These are phyloP conservation scores for Dascyllus trimaculatus DNA, from an alignment of 2,113 vertebrate species.

Conservation along the genomic window DNA sequence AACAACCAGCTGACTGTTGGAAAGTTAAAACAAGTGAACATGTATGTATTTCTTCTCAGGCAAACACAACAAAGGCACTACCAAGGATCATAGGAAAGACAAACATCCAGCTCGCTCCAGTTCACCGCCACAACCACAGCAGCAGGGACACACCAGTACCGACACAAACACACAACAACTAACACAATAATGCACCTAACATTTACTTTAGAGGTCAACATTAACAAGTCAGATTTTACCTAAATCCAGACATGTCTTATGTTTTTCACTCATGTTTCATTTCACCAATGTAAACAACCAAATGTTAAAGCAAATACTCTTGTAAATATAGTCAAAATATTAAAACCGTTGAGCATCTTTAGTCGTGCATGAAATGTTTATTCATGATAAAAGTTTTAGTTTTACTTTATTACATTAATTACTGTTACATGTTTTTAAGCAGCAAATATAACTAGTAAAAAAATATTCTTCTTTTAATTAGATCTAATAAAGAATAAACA, in stretches of 20 bases:
- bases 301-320: background rate
- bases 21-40: background rate
- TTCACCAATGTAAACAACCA: no score
- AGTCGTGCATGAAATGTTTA: background rate
- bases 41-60: slow-evolving; percentile 42
- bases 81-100: slow-evolving; percentile 51
- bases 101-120: background rate
- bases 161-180: background rate
- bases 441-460: background rate
- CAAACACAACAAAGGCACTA: slow-evolving; percentile 41
- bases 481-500: background rate
- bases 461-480: background rate
- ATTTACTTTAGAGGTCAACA: no score
- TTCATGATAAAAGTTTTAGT: background rate
- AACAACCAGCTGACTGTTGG: background rate
- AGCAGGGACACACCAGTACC: background rate
- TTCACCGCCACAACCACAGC: slow-evolving; percentile 25
- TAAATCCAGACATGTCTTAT: no score
- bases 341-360: background rate
- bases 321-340: background rate
- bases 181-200: background rate
- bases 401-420: background rate
- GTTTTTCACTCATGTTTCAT: no score
- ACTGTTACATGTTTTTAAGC: background rate
- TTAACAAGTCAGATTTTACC: no score